Evolutionary conservation across 2,888 invertebrate species (phyloP).

Genomic region (Epiblema foenella): DNA sequence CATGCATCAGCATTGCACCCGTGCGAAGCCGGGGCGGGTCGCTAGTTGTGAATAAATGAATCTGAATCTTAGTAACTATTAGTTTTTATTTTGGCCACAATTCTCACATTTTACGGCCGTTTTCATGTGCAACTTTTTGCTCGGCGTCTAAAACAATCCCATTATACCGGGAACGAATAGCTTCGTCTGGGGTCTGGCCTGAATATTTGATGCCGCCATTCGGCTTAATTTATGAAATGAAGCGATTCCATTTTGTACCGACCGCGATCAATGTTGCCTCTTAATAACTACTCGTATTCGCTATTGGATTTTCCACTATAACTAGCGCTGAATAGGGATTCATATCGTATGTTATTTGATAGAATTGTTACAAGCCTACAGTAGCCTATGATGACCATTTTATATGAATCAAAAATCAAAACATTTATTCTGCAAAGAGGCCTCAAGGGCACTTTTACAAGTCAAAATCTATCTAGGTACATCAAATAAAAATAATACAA

Average conservation of each 20-base stretch:
- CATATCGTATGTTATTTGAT: not conserved
- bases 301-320: not conserved
- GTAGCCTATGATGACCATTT: not conserved
- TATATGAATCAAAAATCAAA: too few species aligned
- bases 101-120: not conserved
- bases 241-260: constrained; percentile 6
- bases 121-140: constrained; percentile 14
- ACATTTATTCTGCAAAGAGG: too few species aligned
- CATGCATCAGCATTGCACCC: too few species aligned
- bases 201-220: constrained; percentile 36
- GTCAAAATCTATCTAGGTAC: too few species aligned
- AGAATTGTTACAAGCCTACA: too few species aligned
- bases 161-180: constrained; percentile 28
- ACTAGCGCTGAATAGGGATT: not conserved
- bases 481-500: too few species aligned
- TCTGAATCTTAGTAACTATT: too few species aligned
- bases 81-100: not conserved
- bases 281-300: not conserved
- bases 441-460: too few species aligned
- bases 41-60: too few species aligned
- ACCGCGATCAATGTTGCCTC: constrained; percentile 12
- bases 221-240: constrained; percentile 31
- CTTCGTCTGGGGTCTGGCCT: constrained; percentile 32
- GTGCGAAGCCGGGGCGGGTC: too few species aligned
- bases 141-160: constrained; percentile 29